Percentiles rank a stretch among this genome's conserved stretches.
Evolutionary conservation across 1,140 invertebrate genomes (phyloP).

Genomic region (Anastrepha obliqua): DNA sequence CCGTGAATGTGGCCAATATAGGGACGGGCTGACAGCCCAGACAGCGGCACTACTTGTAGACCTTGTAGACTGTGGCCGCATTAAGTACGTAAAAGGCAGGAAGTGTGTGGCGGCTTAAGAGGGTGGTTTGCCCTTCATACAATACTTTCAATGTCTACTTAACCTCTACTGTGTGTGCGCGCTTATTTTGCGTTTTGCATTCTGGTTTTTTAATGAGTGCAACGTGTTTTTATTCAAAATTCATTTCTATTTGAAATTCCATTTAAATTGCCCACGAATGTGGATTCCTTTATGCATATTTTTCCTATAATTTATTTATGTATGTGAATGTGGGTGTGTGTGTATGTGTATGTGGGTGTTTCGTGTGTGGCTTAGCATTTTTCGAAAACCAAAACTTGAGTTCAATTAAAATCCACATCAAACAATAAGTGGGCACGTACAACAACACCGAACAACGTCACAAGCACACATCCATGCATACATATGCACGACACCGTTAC

Average conservation of each 20-base stretch:
- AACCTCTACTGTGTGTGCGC: not conserved
- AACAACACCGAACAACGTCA: conserved; percentile 14
- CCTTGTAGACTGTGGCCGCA: not conserved
- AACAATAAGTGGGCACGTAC: conserved; percentile 73
- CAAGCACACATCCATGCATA: not conserved
- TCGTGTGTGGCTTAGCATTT: conserved; percentile 52
- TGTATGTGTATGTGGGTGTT: conserved; percentile 34
- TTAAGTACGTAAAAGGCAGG: conserved; percentile 25
- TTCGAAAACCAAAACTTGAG: conserved; percentile 67
- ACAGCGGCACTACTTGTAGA: not conserved
- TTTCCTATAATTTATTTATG: conserved; percentile 3
- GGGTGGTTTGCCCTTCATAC: not conserved
- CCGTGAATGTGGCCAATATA: not conserved
- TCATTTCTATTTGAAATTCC: conserved; percentile 54
- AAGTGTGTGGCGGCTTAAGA: conserved; percentile 44
- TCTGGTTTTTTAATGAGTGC: conserved; percentile 66
- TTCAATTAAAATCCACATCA: conserved; percentile 75
- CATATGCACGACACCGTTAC: not conserved
- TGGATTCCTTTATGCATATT: conserved; percentile 24
- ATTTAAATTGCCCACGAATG: conserved; percentile 55
- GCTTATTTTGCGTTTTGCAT: conserved; percentile 52
- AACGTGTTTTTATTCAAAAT: conserved; percentile 69
- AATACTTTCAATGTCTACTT: not conserved
- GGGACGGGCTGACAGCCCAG: not conserved
- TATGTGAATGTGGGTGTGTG: not conserved